A percentile compares a stretch with the other conserved stretches of the same genome.
These are phyloP conservation scores for Chionoecetes opilio DNA, from an alignment of 1,140 invertebrate genomes.

Conservation along the genomic window DNA sequence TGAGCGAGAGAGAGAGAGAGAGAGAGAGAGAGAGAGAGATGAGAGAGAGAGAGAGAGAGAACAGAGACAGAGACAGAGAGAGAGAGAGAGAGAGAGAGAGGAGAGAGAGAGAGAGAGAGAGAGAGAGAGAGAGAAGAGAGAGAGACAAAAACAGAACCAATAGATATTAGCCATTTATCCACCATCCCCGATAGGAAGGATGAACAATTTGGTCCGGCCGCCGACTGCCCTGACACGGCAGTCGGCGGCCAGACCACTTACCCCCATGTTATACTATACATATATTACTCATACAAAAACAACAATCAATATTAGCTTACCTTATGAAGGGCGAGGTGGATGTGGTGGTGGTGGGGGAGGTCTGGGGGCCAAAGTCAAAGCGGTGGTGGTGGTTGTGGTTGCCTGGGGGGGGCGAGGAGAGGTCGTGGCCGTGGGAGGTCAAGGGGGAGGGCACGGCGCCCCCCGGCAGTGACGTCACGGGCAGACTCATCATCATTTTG, in stretches of 20 bases:
- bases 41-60: background rate
- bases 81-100: background rate
- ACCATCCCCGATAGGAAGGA: too few species aligned
- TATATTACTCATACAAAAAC: too few species aligned
- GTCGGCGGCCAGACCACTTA: too few species aligned
- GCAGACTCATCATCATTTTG: conserved; percentile 79
- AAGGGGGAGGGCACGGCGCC: conserved; percentile 63
- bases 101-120: background rate
- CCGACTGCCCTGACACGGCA: too few species aligned
- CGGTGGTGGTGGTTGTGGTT: conserved; percentile 67
- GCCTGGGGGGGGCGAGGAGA: conserved; percentile 61
- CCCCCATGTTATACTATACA: background rate
- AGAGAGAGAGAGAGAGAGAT: background rate
- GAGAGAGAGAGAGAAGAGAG: background rate
- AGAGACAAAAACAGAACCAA: too few species aligned
- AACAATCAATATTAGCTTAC: conserved; percentile 35
- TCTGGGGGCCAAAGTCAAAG: conserved; percentile 69
- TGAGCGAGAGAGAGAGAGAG: background rate
- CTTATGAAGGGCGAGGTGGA: too few species aligned
- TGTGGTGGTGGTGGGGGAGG: conserved; percentile 63
- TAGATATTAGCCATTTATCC: too few species aligned
- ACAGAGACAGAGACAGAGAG: background rate
- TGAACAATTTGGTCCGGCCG: too few species aligned
- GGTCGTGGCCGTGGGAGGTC: conserved; percentile 70
- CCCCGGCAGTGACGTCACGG: conserved; percentile 72